Percentiles rank a stretch among this genome's conserved stretches.
phyloP scores from a whole-genome alignment of 1,140 invertebrate genomes.

The Lordiphosa stackelbergi region DNA sequence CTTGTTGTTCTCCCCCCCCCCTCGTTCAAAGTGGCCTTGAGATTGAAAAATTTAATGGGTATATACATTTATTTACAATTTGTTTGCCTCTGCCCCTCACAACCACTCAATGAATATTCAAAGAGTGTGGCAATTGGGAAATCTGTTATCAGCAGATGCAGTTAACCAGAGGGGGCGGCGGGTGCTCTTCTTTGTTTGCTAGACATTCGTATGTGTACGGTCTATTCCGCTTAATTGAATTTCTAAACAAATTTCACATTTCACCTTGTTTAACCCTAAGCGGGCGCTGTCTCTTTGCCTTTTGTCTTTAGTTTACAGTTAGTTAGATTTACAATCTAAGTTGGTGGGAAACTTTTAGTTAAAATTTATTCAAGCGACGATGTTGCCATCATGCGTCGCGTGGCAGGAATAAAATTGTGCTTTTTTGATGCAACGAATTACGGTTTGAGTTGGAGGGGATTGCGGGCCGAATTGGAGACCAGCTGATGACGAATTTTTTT shows the following conservation, averaged over 20 bases:
- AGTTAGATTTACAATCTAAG: slow-evolving; percentile 9
- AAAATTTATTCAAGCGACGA: not conserved
- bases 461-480: slow-evolving; percentile 38
- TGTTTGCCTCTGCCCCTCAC: not conserved
- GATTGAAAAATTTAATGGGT: slow-evolving; percentile 18
- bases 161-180: no score
- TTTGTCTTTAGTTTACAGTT: slow-evolving; percentile 13
- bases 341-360: not conserved
- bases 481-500: slow-evolving; percentile 71
- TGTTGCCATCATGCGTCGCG: slow-evolving; percentile 13
- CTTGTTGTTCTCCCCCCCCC: slow-evolving; percentile 43
- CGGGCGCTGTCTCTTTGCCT: slow-evolving; percentile 18
- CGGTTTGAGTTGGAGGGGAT: slow-evolving; percentile 16
- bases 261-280: slow-evolving; percentile 53
- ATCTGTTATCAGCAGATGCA: slow-evolving; percentile 6
- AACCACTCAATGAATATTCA: slow-evolving; percentile 26
- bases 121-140: slow-evolving; percentile 44
- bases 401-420: slow-evolving; percentile 19
- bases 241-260: slow-evolving; percentile 34
- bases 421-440: slow-evolving; percentile 31
- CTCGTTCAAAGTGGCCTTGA: slow-evolving; percentile 25
- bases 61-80: not conserved
- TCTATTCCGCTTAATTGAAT: slow-evolving; percentile 31
- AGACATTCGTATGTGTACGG: not conserved
- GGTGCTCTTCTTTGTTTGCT: slow-evolving; percentile 35